Conservation (phyloP, 2,888 invertebrate genomes). For the Acrobeloides nanus region DNA sequence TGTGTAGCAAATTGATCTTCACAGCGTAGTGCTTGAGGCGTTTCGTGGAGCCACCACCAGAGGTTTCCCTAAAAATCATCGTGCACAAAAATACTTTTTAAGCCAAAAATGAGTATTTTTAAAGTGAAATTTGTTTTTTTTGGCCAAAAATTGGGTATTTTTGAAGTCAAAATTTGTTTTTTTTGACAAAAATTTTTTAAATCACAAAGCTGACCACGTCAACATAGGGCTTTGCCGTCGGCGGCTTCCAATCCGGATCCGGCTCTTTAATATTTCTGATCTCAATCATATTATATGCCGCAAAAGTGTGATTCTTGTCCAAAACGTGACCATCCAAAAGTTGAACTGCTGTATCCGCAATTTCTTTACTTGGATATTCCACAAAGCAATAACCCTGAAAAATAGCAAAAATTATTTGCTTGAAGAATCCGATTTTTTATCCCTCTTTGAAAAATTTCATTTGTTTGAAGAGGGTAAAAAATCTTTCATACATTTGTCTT, state of each 20-base stretch:
- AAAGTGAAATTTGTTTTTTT: no score
- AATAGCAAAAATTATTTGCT: constrained; percentile 19
- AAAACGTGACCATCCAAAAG: constrained; percentile 82
- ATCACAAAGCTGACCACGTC: constrained; percentile 59
- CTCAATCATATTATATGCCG: constrained; percentile 22
- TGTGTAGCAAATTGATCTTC: constrained; percentile 90
- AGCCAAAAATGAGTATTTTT: no score
- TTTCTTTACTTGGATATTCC: constrained; percentile 34
- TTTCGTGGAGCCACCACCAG: constrained; percentile 80
- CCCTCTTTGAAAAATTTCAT: no score
- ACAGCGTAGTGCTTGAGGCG: constrained; percentile 86
- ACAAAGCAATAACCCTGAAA: constrained; percentile 45
- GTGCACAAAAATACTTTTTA: no score
- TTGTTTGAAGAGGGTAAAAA: constrained; percentile 2
- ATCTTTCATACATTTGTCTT: constrained; percentile 61
- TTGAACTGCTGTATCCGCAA: constrained; percentile 71
- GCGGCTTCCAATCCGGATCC: constrained; percentile 85
- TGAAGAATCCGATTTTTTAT: no score
- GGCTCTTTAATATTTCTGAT: constrained; percentile 70
- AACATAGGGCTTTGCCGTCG: constrained; percentile 77
- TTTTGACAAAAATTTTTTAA: neutral
- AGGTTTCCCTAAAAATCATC: constrained; percentile 73
- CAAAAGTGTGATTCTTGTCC: constrained; percentile 87
- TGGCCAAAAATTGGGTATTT: no score
- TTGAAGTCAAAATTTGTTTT: neutral